Evolutionary conservation across 2,888 invertebrate genomes (phyloP).

Genomic region (Cactoblastis cactorum): DNA sequence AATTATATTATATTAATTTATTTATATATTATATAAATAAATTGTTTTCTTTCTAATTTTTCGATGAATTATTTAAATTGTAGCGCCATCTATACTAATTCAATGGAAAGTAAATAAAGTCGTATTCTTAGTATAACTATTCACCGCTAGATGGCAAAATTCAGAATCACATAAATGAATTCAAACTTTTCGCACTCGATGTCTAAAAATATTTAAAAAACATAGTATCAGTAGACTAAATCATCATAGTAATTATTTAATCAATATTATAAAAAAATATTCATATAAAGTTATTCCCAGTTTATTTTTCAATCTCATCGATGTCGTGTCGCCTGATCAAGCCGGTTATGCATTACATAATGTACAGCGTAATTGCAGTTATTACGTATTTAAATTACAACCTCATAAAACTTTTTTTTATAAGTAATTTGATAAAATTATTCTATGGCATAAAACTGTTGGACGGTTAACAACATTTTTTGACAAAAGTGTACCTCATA

Average conservation of each 20-base stretch:
- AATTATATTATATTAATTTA: too few species aligned
- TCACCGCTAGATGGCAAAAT: constrained; percentile 23
- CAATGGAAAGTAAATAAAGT: neutral
- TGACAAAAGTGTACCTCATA: neutral
- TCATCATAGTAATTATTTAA: too few species aligned
- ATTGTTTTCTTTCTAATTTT: too few species aligned
- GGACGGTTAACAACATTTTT: neutral
- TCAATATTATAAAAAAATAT: neutral
- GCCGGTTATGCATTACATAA: neutral
- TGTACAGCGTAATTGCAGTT: constrained; percentile 4
- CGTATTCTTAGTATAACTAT: constrained; percentile 24
- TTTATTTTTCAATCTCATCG: constrained; percentile 4
- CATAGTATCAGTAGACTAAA: too few species aligned
- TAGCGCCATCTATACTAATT: constrained; percentile 23
- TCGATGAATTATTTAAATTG: too few species aligned
- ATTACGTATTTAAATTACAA: constrained; percentile 5
- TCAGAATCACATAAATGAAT: too few species aligned
- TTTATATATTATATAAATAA: too few species aligned
- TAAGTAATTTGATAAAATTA: constrained; percentile 4
- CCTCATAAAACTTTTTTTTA: neutral
- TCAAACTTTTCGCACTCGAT: too few species aligned
- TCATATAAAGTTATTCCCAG: neutral
- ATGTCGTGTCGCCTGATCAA: constrained; percentile 1
- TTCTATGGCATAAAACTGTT: neutral
- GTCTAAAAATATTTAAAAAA: too few species aligned